Percentiles rank a stretch among this genome's conserved stretches.
phyloP scores from a whole-genome alignment of 2,888 invertebrate species.

The Anorthoa munda region DNA sequence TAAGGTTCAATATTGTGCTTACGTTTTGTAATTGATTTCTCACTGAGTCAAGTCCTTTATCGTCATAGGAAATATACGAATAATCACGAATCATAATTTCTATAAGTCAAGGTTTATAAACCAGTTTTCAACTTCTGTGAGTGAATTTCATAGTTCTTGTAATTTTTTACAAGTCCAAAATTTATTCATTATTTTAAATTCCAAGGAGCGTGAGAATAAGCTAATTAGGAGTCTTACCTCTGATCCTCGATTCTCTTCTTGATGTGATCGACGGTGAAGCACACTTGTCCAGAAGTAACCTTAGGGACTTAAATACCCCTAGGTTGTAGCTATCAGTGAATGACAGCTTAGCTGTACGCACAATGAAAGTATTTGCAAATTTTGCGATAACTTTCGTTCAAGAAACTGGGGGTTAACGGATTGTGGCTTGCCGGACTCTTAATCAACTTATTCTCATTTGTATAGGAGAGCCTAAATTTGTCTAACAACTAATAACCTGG shows the following conservation, averaged over 20 bases:
- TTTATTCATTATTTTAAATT: not conserved
- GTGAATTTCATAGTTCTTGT: not conserved
- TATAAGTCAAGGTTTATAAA: not conserved
- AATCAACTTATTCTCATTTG: not conserved
- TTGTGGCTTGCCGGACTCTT: not conserved
- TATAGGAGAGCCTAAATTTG: not conserved
- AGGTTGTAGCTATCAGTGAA: too few relatives aligned
- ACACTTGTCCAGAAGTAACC: too few relatives aligned
- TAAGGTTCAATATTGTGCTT: slow-evolving; percentile 38
- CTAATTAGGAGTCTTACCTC: not conserved
- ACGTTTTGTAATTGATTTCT: slow-evolving; percentile 30
- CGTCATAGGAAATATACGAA: slow-evolving; percentile 8
- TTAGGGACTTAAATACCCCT: too few relatives aligned
- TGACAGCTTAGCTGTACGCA: too few relatives aligned
- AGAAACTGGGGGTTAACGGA: too few relatives aligned
- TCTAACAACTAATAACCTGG: not conserved
- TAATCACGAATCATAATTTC: not conserved
- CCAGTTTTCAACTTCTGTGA: not conserved
- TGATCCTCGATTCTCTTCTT: too few relatives aligned
- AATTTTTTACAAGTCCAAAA: slow-evolving; percentile 2
- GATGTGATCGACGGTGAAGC: too few relatives aligned
- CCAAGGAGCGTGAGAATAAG: not conserved
- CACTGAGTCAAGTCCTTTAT: not conserved
- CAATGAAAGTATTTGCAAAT: too few relatives aligned
- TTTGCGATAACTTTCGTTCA: too few relatives aligned